Percentiles rank a stretch among this genome's conserved stretches.
These are phyloP conservation scores for Balearica regulorum DNA, from an alignment of 2,797 vertebrate species.

Conservation along the genomic window DNA sequence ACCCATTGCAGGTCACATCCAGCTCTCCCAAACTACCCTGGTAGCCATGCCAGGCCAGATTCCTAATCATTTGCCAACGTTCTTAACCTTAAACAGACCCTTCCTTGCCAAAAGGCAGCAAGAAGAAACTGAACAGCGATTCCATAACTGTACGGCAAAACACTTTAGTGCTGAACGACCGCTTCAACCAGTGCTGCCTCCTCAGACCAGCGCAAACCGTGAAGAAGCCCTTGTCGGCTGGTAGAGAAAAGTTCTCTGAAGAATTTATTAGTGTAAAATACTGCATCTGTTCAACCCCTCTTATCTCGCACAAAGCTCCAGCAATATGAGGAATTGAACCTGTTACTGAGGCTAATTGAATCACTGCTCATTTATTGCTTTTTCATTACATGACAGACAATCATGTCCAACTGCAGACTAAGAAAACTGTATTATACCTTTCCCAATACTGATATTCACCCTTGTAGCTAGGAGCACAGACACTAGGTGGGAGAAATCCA, in stretches of 20 bases:
- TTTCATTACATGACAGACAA: background rate
- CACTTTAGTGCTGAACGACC: background rate
- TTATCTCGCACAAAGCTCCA: background rate
- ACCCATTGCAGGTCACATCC: background rate
- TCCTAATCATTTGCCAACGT: background rate
- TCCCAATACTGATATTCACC: background rate
- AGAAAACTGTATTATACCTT: background rate
- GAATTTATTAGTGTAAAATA: background rate
- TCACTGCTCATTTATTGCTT: background rate
- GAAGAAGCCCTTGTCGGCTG: background rate
- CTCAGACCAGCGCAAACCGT: background rate
- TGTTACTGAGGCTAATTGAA: background rate
- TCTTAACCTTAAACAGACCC: background rate
- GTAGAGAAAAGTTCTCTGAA: background rate
- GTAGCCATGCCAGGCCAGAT: background rate
- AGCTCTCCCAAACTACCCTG: background rate
- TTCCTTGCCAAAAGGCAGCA: background rate
- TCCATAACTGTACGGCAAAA: background rate
- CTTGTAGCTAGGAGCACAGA: background rate
- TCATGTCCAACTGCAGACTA: background rate
- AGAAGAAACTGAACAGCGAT: background rate
- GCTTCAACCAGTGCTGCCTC: background rate
- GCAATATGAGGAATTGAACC: background rate
- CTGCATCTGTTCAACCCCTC: background rate
- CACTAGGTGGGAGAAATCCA: background rate